phyloP scores from a whole-genome alignment of 1,140 invertebrate genomes.

The Battus philenor region DNA sequence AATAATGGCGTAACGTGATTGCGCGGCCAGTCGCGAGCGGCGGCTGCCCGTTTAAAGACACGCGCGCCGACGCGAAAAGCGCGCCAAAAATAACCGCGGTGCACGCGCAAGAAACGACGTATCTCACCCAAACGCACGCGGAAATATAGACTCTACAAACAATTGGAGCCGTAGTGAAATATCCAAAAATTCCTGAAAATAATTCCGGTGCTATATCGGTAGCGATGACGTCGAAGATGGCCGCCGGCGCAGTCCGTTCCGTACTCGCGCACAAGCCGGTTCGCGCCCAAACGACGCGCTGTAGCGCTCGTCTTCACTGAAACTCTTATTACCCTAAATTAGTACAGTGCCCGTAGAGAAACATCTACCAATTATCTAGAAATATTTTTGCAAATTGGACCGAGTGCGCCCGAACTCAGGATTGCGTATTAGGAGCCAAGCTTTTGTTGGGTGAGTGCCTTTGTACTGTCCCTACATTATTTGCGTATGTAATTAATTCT shows the following conservation, averaged over 20 bases:
- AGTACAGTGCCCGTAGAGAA: slow-evolving; percentile 4
- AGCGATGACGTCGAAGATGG: slow-evolving; percentile 47
- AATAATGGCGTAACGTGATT: slow-evolving; percentile 13
- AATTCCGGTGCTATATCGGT: slow-evolving; percentile 53
- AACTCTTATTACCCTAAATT: slow-evolving; percentile 9
- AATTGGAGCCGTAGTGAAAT: neutral
- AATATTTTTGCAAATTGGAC: neutral
- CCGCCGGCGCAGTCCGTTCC: slow-evolving; percentile 50
- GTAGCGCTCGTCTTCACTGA: slow-evolving; percentile 15
- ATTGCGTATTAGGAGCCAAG: slow-evolving; percentile 4
- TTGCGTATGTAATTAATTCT: too few species aligned
- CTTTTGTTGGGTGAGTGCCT: slow-evolving; percentile 10
- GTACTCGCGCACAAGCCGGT: slow-evolving; percentile 43
- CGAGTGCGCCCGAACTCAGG: neutral
- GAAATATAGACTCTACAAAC: slow-evolving; percentile 25
- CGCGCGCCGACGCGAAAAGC: slow-evolving; percentile 58
- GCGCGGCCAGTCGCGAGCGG: slow-evolving; percentile 17
- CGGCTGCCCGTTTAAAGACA: slow-evolving; percentile 61
- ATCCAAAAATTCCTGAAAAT: slow-evolving; percentile 29
- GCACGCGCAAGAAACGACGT: slow-evolving; percentile 23
- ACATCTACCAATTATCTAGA: neutral
- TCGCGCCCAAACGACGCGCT: slow-evolving; percentile 30
- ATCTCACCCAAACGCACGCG: slow-evolving; percentile 14
- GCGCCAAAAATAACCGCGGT: slow-evolving; percentile 63
- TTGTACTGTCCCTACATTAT: neutral